phyloP scores from a whole-genome alignment of 2,113 vertebrate genomes.

The Martes martes region DNA sequence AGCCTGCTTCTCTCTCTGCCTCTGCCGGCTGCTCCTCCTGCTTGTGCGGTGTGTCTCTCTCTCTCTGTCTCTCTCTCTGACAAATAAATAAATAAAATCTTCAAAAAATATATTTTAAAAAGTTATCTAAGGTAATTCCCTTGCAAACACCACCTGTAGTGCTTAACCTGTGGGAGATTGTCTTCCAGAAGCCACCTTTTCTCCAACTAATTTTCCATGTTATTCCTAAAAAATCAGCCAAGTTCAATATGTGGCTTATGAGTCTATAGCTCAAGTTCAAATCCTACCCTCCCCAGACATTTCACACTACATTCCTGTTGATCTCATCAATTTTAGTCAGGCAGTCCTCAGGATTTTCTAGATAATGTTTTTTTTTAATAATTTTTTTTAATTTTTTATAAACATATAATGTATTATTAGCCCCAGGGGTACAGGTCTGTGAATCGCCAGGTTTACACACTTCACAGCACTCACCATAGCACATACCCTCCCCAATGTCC shows the following conservation, averaged over 20 bases:
- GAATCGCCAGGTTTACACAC: too few relatives aligned
- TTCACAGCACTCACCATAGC: too few relatives aligned
- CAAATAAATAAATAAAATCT: too few relatives aligned
- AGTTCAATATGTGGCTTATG: background rate
- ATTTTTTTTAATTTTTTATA: too few relatives aligned
- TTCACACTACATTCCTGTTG: background rate
- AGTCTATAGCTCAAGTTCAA: background rate
- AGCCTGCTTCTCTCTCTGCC: too few relatives aligned
- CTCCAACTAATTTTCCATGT: background rate
- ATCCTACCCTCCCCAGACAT: background rate
- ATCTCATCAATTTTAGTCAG: slow-evolving; percentile 24
- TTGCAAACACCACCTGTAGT: background rate
- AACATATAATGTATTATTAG: too few relatives aligned
- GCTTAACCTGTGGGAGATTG: background rate
- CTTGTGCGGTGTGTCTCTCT: too few relatives aligned
- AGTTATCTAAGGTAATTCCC: background rate
- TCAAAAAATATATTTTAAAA: background rate
- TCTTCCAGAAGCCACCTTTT: slow-evolving; percentile 15
- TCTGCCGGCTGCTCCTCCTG: too few relatives aligned
- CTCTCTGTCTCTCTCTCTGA: too few relatives aligned
- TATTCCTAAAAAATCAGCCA: slow-evolving; percentile 5
- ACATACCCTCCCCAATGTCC: too few relatives aligned
- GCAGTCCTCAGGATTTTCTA: background rate
- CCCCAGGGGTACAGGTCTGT: too few relatives aligned
- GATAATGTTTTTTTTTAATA: background rate